phyloP scores from a whole-genome alignment of 2,888 invertebrate species.

The Halocaridina rubra region DNA sequence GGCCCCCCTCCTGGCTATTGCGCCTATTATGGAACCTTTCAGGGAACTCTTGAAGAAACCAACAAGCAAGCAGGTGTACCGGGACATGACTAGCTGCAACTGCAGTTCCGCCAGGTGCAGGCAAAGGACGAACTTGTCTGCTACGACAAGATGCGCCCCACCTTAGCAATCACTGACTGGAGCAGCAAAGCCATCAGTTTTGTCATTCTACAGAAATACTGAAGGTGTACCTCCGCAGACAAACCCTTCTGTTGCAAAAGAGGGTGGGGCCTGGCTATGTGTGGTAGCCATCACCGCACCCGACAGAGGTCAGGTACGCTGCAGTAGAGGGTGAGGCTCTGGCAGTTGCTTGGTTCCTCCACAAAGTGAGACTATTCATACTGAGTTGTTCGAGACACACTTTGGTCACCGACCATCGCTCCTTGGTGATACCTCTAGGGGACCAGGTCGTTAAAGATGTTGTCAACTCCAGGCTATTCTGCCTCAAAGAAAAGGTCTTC shows the following conservation, averaged over 20 bases:
- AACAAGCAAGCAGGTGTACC: neutral
- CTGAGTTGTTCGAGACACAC: neutral
- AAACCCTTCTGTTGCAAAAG: too few species aligned
- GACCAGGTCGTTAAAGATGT: neutral
- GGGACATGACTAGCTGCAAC: neutral
- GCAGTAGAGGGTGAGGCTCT: neutral
- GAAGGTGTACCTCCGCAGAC: too few species aligned
- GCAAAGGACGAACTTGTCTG: too few species aligned
- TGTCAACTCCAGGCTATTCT: neutral
- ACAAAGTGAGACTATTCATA: neutral
- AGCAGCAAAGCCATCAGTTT: too few species aligned
- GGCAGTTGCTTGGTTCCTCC: neutral
- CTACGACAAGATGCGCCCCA: too few species aligned
- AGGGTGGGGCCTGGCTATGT: too few species aligned
- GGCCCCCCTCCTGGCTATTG: constrained; percentile 6
- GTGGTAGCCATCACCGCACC: too few species aligned
- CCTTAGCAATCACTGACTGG: too few species aligned
- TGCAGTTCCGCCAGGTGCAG: neutral
- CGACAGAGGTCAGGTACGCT: too few species aligned
- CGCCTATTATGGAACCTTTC: neutral
- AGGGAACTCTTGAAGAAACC: neutral
- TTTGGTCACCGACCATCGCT: neutral
- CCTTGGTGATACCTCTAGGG: neutral
- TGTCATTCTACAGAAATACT: too few species aligned
- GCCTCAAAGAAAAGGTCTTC: neutral